Percentiles rank a stretch among this genome's conserved stretches.
Conservation (phyloP, 1,140 invertebrate species). For the Temnothorax longispinosus region DNA sequence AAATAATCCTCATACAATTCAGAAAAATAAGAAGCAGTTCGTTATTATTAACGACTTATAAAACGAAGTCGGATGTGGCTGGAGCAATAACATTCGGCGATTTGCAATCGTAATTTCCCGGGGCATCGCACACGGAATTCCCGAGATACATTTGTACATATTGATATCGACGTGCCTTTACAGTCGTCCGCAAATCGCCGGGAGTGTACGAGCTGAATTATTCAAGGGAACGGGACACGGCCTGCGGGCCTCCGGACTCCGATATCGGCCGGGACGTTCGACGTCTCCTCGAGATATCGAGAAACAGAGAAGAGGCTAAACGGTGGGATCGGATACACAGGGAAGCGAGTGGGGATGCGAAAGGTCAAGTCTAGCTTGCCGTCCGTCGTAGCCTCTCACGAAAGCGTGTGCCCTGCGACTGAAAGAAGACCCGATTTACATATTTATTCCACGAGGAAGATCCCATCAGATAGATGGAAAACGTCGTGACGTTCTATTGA, state of each 20-base stretch:
- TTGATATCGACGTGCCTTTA: constrained; percentile 59
- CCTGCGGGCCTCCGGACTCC: constrained; percentile 21
- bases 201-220: constrained; percentile 70
- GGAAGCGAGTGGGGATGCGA: constrained; percentile 43
- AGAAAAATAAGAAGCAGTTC: background rate
- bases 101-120: constrained; percentile 23
- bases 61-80: background rate
- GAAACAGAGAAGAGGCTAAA: constrained; percentile 32
- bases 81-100: constrained; percentile 5
- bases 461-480: constrained; percentile 73
- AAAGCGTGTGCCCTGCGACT: constrained; percentile 50
- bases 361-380: constrained; percentile 73
- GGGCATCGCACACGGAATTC: constrained; percentile 1
- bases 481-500: constrained; percentile 74
- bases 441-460: constrained; percentile 79
- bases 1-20: background rate
- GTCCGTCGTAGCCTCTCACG: constrained; percentile 48
- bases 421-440: constrained; percentile 73
- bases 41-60: background rate
- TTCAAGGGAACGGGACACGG: constrained; percentile 61
- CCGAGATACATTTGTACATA: constrained; percentile 40
- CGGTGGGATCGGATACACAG: background rate
- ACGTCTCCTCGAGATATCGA: constrained; percentile 67
- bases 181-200: constrained; percentile 66
- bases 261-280: constrained; percentile 67